Evolutionary conservation across 1,140 invertebrate genomes (phyloP).

Genomic region (Drosophila orosa): DNA sequence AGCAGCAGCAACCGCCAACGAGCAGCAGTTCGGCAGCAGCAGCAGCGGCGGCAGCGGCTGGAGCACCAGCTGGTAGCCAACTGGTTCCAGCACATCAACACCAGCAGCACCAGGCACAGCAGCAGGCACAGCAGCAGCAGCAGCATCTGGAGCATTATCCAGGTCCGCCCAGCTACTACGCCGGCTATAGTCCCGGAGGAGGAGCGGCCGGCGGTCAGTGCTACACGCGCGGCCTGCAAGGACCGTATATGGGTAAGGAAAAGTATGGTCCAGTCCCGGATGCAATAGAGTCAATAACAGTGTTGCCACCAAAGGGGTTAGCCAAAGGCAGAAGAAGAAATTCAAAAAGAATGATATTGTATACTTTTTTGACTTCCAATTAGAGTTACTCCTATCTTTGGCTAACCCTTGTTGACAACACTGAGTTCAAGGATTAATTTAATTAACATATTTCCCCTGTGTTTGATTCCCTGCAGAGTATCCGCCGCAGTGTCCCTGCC

Average conservation of each 20-base stretch:
- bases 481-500: conserved; percentile 91
- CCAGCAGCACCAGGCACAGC: conserved; percentile 38
- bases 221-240: conserved; percentile 88
- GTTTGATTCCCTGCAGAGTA: conserved; percentile 84
- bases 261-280: conserved; percentile 77
- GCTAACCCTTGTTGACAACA: conserved; percentile 1
- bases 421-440: too few relatives aligned
- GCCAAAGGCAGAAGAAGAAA: too few relatives aligned
- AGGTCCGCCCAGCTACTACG: conserved; percentile 87
- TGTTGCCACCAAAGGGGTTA: conserved; percentile 1
- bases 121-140: conserved; percentile 39
- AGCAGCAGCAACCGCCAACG: conserved; percentile 29
- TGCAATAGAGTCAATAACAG: not conserved
- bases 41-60: conserved; percentile 29
- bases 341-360: too few relatives aligned
- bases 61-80: conserved; percentile 44
- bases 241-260: conserved; percentile 88
- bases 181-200: conserved; percentile 86
- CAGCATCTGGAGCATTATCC: conserved; percentile 85
- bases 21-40: conserved; percentile 37
- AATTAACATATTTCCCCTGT: not conserved
- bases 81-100: conserved; percentile 45
- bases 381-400: not conserved
- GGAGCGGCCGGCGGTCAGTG: conserved; percentile 86
- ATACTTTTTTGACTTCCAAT: too few relatives aligned